Base-by-base conservation (phyloP, 1,140 invertebrate genomes). In the Arion vulgaris region DNA sequence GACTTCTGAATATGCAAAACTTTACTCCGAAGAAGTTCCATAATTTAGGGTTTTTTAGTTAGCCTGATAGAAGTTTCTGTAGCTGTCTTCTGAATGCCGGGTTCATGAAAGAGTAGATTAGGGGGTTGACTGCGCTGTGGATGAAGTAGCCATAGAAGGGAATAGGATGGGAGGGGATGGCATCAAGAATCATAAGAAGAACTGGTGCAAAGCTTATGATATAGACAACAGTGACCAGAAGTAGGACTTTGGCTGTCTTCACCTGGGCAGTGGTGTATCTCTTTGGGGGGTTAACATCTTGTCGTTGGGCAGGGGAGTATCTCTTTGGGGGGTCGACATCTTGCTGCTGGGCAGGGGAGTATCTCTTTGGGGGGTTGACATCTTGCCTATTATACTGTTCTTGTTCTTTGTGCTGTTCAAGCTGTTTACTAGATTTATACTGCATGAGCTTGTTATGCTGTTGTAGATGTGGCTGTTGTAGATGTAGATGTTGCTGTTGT, bases 91-190 rank as follows among this genome's bases (percentile, higher is more conserved):
- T 69, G 80, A 91, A 92, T 34, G 87, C 88, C 32, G 80, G 81
- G 84, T 92, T 92, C 86, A 92, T 89, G 75, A 91, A 90, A 1
- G 88, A 90, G 82, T 92, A 92, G 15, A 92, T 90, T 32, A 92
- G 85, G 0, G 91, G 90, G 62, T 92, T 92, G 9, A 89, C 88
- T 9, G 89, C 88, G 82, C 90, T 91, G 83, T 92, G 91, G n/a
- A 91, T 82, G 68, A 92, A 92, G 72, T 90, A 91, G 36, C 89
- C 66, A 53, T 91, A 90, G 71, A 89, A 91, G 15, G 90, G 28
- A n/a, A 89, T 83, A 32, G 36, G 84, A 72, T 88, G 86, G 36
- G 78, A 51, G 9, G 66, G 68, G 0, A 89, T 77, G 11, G 83
- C 74, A 17, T 83, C 71, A 77, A 86, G 82, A 11, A 84, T 85